These are phyloP conservation scores for Drosophila ambigua DNA, from an alignment of 1,140 invertebrate species.

Conservation along the genomic window DNA sequence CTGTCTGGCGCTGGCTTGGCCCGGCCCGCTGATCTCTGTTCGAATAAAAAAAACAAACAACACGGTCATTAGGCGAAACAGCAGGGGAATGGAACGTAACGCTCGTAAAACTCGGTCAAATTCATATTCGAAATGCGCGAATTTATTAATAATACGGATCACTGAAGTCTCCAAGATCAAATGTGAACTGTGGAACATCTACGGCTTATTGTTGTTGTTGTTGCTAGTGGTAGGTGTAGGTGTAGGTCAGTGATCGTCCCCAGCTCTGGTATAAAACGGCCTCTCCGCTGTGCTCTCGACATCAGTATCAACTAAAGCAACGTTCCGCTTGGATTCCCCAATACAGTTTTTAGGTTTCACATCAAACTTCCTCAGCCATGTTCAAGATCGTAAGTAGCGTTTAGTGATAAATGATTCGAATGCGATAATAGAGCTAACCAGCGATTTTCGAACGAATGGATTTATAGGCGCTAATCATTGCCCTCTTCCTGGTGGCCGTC, in stretches of 20 bases:
- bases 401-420: not conserved
- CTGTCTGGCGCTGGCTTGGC: not conserved
- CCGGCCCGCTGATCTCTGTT: not conserved
- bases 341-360: slow-evolving; percentile 4
- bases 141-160: slow-evolving; percentile 68
- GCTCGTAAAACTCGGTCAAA: slow-evolving; percentile 70
- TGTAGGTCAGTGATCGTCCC: slow-evolving; percentile 64
- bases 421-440: slow-evolving; percentile 8
- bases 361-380: slow-evolving; percentile 20
- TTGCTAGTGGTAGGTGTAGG: slow-evolving; percentile 58
- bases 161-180: slow-evolving; percentile 40
- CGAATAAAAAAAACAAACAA: slow-evolving; percentile 28
- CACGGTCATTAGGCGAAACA: slow-evolving; percentile 39
- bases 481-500: slow-evolving; percentile 41
- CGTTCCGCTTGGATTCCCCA: too few species aligned
- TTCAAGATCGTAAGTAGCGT: slow-evolving; percentile 53
- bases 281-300: slow-evolving; percentile 37
- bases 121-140: slow-evolving; percentile 62
- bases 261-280: slow-evolving; percentile 52
- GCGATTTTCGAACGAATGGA: not conserved
- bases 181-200: slow-evolving; percentile 20
- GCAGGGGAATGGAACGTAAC: slow-evolving; percentile 13
- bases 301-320: slow-evolving; percentile 55
- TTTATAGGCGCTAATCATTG: slow-evolving; percentile 46
- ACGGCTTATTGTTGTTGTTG: slow-evolving; percentile 12